Evolutionary conservation across 2,797 vertebrate species (phyloP), one percentile per base, ranked within the genome.

Genomic region (Ctenochaetus hawaiiensis): DNA sequence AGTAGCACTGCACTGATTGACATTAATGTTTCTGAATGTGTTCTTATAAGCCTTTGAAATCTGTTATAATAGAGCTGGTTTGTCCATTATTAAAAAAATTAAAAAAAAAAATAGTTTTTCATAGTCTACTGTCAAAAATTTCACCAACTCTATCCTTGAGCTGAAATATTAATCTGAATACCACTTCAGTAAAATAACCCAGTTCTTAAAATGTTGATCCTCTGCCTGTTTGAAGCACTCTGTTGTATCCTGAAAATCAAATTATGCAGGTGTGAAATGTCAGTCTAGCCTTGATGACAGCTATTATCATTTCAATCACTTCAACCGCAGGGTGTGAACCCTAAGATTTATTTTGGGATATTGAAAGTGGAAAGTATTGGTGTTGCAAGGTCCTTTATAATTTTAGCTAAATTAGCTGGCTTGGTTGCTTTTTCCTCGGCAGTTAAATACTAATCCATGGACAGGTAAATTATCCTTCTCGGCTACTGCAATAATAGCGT

Each of bases 361-460:
- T 63, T 57, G n/a, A 60, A 56, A 56, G 34, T 63, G 68, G 52
- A 72, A 73, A 70, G 80, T 58, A 75, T 81, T 70, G 68, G 71
- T 73, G 70, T 70, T 79, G 61, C 51, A 47, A 60, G 61, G 56
- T 61, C 54, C 58, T 81, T 74, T 74, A 67, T 77, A 77, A 71
- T 76, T 67, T 72, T 49, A 44, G 58, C 67, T 69, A 52, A 78
- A 73, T 68, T 48, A 68, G 57, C 54, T 80, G 78, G 78, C 75
- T 77, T 59, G 49, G 82, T 74, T 85, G 78, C 58, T 52, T 90
- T 84, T 83, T 43, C 20, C 53, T 76, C 72, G 78, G 83, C 62
- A 54, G 56, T 81, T 86, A 75, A 89, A 91, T 74, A 90, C 80
- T 90, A 83, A 92, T 90, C 80, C 69, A 77, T 84, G 80, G 80